Evolutionary conservation across 2,888 invertebrate species (phyloP).

Genomic region (Eupithecia dodoneata): DNA sequence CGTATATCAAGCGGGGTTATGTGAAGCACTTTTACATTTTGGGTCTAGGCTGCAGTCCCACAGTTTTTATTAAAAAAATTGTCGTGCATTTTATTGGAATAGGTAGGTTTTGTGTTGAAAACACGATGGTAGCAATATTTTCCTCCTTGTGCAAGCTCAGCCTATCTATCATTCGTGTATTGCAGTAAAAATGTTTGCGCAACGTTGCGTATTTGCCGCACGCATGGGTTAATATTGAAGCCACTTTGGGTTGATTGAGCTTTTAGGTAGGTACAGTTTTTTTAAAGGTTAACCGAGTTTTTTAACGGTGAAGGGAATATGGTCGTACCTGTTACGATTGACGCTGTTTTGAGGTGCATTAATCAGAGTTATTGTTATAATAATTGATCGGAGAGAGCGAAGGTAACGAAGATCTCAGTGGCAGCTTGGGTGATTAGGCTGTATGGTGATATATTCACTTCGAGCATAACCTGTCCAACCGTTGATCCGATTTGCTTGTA

Average conservation of each 20-base stretch:
- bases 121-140: constrained; percentile 3
- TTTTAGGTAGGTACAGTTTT: background rate
- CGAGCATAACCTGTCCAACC: too few relatives aligned
- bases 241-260: background rate
- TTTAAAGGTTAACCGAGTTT: background rate
- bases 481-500: too few relatives aligned
- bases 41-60: background rate
- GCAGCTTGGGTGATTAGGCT: too few relatives aligned
- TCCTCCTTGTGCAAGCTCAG: constrained; percentile 16
- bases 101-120: background rate
- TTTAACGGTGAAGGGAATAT: background rate
- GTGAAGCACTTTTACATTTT: too few relatives aligned
- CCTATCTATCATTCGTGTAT: constrained; percentile 14
- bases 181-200: constrained; percentile 13
- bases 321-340: background rate
- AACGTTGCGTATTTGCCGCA: constrained; percentile 11
- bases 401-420: too few relatives aligned
- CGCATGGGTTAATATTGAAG: constrained; percentile 10
- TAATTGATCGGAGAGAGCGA: too few relatives aligned
- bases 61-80: background rate
- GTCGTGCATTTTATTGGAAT: background rate
- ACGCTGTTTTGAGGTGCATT: background rate
- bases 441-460: too few relatives aligned
- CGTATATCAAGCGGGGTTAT: too few relatives aligned
- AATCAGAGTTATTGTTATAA: too few relatives aligned